A percentile compares a stretch with the other conserved stretches of the same genome.
Evolutionary conservation across 2,113 vertebrate species (phyloP).

Genomic region (Sitta europaea): DNA sequence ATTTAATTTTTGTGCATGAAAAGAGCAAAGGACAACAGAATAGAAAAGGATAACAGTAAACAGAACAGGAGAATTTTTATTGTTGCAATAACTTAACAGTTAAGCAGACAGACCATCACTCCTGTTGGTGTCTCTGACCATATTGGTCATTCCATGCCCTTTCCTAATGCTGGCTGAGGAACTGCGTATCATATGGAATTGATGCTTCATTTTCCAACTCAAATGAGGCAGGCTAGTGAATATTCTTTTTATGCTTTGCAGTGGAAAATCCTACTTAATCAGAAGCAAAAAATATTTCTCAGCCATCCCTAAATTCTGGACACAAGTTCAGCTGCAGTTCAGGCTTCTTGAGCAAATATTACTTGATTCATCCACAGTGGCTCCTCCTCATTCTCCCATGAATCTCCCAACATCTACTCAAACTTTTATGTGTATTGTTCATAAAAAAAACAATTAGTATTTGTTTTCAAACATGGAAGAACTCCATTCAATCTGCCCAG

Average conservation of each 20-base stretch:
- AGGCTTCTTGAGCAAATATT: background rate
- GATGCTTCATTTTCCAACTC: background rate
- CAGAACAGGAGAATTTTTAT: background rate
- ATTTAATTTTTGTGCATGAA: background rate
- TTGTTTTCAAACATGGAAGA: background rate
- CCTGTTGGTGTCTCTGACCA: fast-evolving
- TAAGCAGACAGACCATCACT: background rate
- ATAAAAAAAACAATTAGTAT: background rate
- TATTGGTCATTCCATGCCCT: background rate
- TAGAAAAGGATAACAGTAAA: background rate
- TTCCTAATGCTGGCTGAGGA: background rate
- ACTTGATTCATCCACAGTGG: background rate
- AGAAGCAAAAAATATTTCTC: background rate
- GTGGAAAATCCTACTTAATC: background rate
- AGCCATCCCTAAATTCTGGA: background rate
- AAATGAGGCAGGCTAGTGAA: background rate
- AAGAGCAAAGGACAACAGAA: background rate
- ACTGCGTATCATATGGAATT: background rate
- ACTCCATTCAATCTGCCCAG: background rate
- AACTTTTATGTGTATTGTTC: background rate
- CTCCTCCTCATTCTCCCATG: background rate
- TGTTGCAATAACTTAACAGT: background rate
- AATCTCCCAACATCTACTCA: background rate
- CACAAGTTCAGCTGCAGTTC: background rate
- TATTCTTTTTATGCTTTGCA: background rate